These are phyloP conservation scores for Nycticryphes semicollaris DNA, from an alignment of 2,113 vertebrate species.

Conservation along the genomic window DNA sequence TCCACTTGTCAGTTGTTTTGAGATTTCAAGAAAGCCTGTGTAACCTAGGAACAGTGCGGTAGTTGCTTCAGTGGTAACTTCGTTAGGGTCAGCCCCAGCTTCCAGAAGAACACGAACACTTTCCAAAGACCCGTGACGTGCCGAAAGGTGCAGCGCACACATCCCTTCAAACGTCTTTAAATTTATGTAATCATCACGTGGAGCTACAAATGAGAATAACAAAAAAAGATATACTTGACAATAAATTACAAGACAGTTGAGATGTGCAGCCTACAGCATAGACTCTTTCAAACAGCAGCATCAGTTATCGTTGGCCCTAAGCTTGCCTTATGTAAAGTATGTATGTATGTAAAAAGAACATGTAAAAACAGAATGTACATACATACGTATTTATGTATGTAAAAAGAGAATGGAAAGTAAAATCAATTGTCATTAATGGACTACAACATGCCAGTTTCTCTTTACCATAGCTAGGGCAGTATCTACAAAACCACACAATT, in stretches of 20 bases:
- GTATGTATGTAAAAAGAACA: too few relatives aligned
- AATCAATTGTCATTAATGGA: background rate
- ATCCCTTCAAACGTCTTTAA: conserved; percentile 86
- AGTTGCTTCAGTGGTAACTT: conserved; percentile 82
- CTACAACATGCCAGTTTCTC: background rate
- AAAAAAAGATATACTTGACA: background rate
- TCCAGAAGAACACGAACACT: conserved; percentile 79
- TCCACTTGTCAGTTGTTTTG: too few relatives aligned
- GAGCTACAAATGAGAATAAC: conserved; percentile 47
- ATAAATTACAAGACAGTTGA: background rate
- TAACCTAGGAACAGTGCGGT: conserved; percentile 90
- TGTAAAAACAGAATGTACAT: too few relatives aligned
- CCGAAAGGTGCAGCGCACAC: conserved; percentile 85
- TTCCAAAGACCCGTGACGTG: conserved; percentile 75
- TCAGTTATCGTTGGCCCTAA: background rate
- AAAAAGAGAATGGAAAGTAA: background rate
- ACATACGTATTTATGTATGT: too few relatives aligned
- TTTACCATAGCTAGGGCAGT: rapidly evolving
- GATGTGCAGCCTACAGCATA: rapidly evolving
- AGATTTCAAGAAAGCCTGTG: background rate
- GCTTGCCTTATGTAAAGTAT: background rate
- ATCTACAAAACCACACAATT: background rate
- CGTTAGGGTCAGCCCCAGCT: conserved; percentile 79
- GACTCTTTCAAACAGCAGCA: background rate
- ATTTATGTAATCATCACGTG: conserved; percentile 76